phyloP scores from a whole-genome alignment of 2,797 vertebrate species.

The Mionectes olivaceus region DNA sequence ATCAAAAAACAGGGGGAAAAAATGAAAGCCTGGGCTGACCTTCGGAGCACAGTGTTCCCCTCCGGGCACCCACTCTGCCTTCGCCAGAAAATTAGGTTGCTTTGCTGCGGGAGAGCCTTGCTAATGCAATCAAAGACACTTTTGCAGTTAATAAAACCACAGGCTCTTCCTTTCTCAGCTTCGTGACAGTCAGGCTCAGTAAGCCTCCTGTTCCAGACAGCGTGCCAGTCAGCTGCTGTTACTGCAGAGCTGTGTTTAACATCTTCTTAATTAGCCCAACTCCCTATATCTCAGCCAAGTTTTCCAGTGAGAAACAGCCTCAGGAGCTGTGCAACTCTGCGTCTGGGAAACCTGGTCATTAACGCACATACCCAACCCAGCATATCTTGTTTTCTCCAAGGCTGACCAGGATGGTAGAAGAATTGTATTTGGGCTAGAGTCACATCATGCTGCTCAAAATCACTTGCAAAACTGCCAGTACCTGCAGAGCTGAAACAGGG shows the following conservation, averaged over 20 bases:
- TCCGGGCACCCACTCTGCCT: neutral
- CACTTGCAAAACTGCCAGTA: neutral
- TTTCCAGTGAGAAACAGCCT: conserved; percentile 36
- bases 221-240: conserved; percentile 54
- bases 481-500: rapidly evolving
- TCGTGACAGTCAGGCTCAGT: conserved; percentile 18
- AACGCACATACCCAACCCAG: neutral
- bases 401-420: neutral
- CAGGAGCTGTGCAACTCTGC: neutral
- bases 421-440: neutral
- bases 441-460: neutral
- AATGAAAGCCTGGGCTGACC: neutral
- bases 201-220: conserved; percentile 45
- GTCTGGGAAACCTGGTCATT: neutral
- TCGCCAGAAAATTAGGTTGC: neutral
- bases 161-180: conserved; percentile 42
- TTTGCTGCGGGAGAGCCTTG: neutral
- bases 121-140: neutral
- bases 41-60: neutral
- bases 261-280: conserved; percentile 50
- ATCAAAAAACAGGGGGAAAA: neutral
- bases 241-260: conserved; percentile 29
- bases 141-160: conserved; percentile 12
- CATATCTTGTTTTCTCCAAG: neutral
- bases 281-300: conserved; percentile 26